Conservation (phyloP, 1,140 invertebrate genomes). For the Apis florea region DNA sequence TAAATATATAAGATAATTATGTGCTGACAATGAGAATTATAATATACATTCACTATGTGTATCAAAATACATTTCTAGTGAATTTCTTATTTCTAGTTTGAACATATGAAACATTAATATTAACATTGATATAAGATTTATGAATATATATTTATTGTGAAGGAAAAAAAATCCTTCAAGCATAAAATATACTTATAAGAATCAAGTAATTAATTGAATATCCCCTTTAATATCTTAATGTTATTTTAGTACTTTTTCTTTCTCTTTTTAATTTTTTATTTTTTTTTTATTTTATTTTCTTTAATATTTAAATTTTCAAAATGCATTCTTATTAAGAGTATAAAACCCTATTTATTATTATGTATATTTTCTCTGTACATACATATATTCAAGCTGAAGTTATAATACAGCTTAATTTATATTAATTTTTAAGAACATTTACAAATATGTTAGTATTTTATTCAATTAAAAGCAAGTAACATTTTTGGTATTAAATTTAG, state of each 20-base stretch:
- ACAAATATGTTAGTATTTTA: conserved; percentile 58
- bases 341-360: conserved; percentile 65
- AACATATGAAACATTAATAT: conserved; percentile 36
- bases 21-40: conserved; percentile 20
- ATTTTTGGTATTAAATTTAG: conserved; percentile 76
- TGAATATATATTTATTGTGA: conserved; percentile 26
- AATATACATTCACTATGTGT: conserved; percentile 30
- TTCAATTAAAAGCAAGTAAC: conserved; percentile 73
- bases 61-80: conserved; percentile 40
- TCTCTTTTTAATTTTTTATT: conserved; percentile 21
- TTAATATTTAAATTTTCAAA: conserved; percentile 48
- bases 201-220: conserved; percentile 38
- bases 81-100: conserved; percentile 9
- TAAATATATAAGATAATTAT: conserved; percentile 36
- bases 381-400: conserved; percentile 57
- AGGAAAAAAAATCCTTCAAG: conserved; percentile 27
- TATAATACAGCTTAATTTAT: conserved; percentile 36
- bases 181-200: conserved; percentile 36
- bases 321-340: conserved; percentile 60
- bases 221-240: conserved; percentile 1
- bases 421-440: conserved; percentile 64
- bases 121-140: conserved; percentile 28
- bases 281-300: conserved; percentile 39
- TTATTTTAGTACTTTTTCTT: conserved; percentile 35
- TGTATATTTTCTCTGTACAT: conserved; percentile 62